Evolutionary conservation across 2,113 vertebrate species (phyloP), one percentile per base, ranked within the genome.

Genomic region (Carassius auratus): DNA sequence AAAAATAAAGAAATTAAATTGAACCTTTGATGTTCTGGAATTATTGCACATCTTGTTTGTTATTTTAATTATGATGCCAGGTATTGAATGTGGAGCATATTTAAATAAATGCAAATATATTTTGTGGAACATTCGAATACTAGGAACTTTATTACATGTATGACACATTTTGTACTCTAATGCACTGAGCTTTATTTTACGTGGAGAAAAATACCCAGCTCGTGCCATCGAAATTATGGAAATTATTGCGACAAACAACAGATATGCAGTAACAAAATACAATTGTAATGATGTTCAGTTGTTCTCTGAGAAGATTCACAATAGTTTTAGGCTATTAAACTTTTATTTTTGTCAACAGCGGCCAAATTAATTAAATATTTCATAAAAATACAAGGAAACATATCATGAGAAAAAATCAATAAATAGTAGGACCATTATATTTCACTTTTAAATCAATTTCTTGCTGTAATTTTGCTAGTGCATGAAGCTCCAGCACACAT

Each of bases 261-360:
- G 87, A 88, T 82, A 87, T 84, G 42, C 81, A 81, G 86, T 80
- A 86, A 89, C 82, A 83, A 50, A 55, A 68, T 71, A 83, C 26
- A 85, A 87, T 83, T 50, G 89, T 86, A 90, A 92, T 92, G 89
- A 90, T 90, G 90, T 90, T 62, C 84, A 74, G 76, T 57, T 89
- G 84, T 77, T 86, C 81, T 76, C 61, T 76, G 80, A 52, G 68
- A 84, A 84, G 80, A 57, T 78, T 76, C 17, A 23, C 76, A 89
- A 87, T 84, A 64, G 33, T 87, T 71, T 71, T 62, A 55, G 42
- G 78, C 45, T 64, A 89, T 89, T 83, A 89, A 88, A 89, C 48
- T 88, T 88, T 26, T 48, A 86, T 86, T 52, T 85, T 77, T 85
- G 64, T 85, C 48, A 88, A 86, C 83, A 73, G 52, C 75, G 61